These are phyloP conservation scores for Lytechinus pictus DNA, from an alignment of 35 echinoderm and acorn worm genomes.

Conservation along the genomic window DNA sequence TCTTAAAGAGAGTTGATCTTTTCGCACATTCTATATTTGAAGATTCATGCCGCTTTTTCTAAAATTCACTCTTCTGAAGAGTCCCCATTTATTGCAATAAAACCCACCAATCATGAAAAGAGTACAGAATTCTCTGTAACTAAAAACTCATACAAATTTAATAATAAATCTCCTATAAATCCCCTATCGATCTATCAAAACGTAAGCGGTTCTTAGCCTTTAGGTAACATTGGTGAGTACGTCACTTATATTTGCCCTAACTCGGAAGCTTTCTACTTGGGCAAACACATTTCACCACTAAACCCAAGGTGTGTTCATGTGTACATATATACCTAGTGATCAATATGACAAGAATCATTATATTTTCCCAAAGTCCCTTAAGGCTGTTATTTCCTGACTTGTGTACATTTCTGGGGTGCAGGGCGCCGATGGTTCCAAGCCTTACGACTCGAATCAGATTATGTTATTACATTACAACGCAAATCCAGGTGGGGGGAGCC, in stretches of 20 bases:
- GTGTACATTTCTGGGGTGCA: background rate
- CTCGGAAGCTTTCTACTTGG: background rate
- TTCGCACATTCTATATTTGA: too few relatives aligned
- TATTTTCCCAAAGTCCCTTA: background rate
- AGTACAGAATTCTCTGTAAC: too few relatives aligned
- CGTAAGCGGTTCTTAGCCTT: background rate
- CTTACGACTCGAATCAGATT: background rate
- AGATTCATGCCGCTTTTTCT: too few relatives aligned
- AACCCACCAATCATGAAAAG: too few relatives aligned
- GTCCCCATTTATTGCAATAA: too few relatives aligned
- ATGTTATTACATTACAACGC: background rate
- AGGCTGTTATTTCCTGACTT: background rate
- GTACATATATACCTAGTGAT: background rate
- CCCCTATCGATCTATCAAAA: background rate
- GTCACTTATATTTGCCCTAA: background rate
- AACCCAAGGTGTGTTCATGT: background rate
- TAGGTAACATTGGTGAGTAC: background rate
- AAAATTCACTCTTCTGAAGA: too few relatives aligned
- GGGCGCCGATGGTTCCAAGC: background rate
- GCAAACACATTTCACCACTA: background rate
- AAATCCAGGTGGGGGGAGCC: background rate
- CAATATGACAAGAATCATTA: background rate
- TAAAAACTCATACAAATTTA: background rate
- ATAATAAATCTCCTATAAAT: background rate
- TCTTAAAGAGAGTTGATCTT: too few relatives aligned